Conservation (phyloP, 2,797 vertebrate genomes). For the Cygnus olor region DNA sequence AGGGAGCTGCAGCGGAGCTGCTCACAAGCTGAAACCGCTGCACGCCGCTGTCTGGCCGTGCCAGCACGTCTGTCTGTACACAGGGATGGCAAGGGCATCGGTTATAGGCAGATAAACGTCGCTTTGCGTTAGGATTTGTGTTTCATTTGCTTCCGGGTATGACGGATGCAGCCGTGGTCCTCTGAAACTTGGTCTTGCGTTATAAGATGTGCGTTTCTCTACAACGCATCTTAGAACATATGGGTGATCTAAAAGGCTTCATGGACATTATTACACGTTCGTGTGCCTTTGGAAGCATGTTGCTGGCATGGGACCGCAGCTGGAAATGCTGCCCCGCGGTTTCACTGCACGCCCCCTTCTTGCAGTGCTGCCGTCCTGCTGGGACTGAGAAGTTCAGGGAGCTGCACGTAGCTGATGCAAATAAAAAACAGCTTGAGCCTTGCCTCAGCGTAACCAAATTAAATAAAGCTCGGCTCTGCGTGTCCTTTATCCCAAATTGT, state of each 20-base stretch:
- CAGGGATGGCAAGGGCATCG: neutral
- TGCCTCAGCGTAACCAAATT: neutral
- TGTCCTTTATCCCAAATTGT: neutral
- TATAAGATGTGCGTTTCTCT: neutral
- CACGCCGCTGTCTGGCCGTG: accelerated
- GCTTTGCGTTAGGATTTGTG: neutral
- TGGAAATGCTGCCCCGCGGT: neutral
- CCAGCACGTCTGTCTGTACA: neutral
- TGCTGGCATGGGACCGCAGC: neutral
- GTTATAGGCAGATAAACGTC: too few species aligned
- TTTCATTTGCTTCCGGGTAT: too few species aligned
- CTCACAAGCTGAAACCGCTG: accelerated
- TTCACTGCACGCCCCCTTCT: neutral
- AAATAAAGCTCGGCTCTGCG: accelerated
- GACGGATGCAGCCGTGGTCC: neutral
- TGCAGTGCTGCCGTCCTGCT: neutral
- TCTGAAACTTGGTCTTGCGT: neutral
- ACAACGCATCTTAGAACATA: neutral
- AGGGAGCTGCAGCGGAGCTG: neutral
- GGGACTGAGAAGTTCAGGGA: neutral
- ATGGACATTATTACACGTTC: too few species aligned
- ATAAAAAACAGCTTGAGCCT: neutral
- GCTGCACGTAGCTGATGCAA: neutral
- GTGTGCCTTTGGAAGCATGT: neutral
- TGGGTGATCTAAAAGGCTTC: neutral